These are phyloP conservation scores for Apodemia mormo DNA, from an alignment of 2,888 invertebrate genomes.

Conservation along the genomic window DNA sequence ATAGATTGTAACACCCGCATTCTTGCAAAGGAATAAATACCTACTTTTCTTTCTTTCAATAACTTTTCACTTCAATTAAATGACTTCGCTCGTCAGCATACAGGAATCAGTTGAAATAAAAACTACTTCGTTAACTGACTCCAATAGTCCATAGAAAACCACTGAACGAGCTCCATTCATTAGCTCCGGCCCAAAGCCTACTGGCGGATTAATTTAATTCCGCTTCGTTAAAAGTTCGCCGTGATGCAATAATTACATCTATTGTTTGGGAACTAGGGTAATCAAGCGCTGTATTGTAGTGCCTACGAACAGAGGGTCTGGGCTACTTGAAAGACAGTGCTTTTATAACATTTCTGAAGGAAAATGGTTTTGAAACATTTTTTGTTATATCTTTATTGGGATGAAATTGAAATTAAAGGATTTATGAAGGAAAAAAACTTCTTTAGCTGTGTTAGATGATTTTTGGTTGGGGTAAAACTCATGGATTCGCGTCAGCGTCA, in stretches of 20 bases:
- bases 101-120: not conserved
- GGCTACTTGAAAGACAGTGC: not conserved
- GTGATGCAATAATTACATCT: conserved; percentile 8
- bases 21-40: too few species aligned
- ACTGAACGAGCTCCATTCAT: not conserved
- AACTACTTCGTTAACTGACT: not conserved
- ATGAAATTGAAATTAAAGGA: too few species aligned
- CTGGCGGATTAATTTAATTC: not conserved
- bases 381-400: too few species aligned
- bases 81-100: too few species aligned
- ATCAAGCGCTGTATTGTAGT: conserved; percentile 16
- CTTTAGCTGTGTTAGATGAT: too few species aligned
- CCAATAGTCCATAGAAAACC: not conserved
- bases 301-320: not conserved
- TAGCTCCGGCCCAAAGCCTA: not conserved
- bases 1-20: too few species aligned
- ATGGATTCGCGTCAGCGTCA: too few species aligned
- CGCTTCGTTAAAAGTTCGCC: not conserved
- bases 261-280: conserved; percentile 9
- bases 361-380: too few species aligned
- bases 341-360: not conserved
- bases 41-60: too few species aligned
- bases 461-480: too few species aligned
- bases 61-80: too few species aligned
- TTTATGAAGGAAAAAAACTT: too few species aligned